Percentiles rank a stretch among this genome's conserved stretches.
Evolutionary conservation across 2,888 invertebrate genomes (phyloP).

Genomic region (Electrophaes corylata): DNA sequence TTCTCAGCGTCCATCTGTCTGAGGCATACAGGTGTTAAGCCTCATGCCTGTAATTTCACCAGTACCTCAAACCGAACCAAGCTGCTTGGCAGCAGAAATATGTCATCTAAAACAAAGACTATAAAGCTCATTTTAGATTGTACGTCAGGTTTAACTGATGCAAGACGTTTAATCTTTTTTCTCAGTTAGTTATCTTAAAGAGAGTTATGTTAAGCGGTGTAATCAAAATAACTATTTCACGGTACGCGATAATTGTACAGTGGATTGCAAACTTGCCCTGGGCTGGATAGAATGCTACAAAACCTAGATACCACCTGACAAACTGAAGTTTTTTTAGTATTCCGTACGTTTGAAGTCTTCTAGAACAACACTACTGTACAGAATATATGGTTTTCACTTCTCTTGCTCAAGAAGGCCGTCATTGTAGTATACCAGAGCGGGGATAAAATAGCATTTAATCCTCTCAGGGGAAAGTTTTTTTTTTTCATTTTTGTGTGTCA

Average conservation of each 20-base stretch:
- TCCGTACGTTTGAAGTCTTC: background rate
- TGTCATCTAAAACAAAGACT: background rate
- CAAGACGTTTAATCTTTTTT: conserved; percentile 22
- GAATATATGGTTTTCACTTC: no score
- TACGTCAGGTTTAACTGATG: background rate
- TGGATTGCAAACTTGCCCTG: conserved; percentile 6
- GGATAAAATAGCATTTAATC: no score
- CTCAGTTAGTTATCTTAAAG: conserved; percentile 30
- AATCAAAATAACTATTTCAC: conserved; percentile 61
- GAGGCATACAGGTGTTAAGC: no score
- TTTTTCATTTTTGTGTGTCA: no score
- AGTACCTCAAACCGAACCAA: background rate
- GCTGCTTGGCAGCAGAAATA: background rate
- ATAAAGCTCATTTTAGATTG: background rate
- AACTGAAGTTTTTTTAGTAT: background rate
- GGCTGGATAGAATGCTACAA: conserved; percentile 13
- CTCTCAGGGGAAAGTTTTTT: no score
- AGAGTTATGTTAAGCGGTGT: conserved; percentile 49
- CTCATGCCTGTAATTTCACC: no score
- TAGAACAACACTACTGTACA: no score
- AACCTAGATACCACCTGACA: background rate
- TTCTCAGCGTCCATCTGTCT: no score
- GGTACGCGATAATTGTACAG: conserved; percentile 53
- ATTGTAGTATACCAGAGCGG: no score
- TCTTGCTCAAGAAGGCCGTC: no score